Conservation (phyloP, 2,888 invertebrate species). For the Phragmatobia fuliginosa region DNA sequence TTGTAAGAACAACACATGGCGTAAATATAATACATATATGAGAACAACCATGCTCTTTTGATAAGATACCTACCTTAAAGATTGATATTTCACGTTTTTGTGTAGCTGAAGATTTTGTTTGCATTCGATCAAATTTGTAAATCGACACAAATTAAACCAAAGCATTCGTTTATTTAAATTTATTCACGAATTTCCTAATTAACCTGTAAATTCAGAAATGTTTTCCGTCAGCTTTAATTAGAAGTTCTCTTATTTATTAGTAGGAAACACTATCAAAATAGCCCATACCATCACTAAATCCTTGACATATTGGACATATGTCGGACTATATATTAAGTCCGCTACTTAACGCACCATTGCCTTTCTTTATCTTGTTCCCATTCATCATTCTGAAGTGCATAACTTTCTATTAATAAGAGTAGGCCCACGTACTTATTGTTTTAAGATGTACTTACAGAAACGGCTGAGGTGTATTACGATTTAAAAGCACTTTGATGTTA, state of each 20-base stretch:
- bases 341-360: constrained; percentile 55
- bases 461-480: constrained; percentile 28
- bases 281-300: background rate
- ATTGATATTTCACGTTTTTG: too few relatives aligned
- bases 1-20: constrained; percentile 29
- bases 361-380: constrained; percentile 58
- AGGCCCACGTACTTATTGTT: constrained; percentile 41
- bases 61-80: too few relatives aligned
- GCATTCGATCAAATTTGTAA: constrained; percentile 25
- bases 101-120: constrained; percentile 17
- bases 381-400: constrained; percentile 62
- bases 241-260: constrained; percentile 20
- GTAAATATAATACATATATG: too few relatives aligned
- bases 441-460: constrained; percentile 35
- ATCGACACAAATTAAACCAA: constrained; percentile 16
- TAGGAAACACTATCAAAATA: background rate
- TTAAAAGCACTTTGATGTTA: constrained; percentile 35
- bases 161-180: constrained; percentile 32
- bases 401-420: constrained; percentile 56
- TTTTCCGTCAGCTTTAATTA: constrained; percentile 18
- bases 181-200: constrained; percentile 35
- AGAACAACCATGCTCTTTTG: too few relatives aligned
- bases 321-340: constrained; percentile 17
- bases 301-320: background rate
- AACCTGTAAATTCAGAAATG: constrained; percentile 14